Evolutionary conservation across 2,113 vertebrate species (phyloP).

Genomic region (Agelaius tricolor): DNA sequence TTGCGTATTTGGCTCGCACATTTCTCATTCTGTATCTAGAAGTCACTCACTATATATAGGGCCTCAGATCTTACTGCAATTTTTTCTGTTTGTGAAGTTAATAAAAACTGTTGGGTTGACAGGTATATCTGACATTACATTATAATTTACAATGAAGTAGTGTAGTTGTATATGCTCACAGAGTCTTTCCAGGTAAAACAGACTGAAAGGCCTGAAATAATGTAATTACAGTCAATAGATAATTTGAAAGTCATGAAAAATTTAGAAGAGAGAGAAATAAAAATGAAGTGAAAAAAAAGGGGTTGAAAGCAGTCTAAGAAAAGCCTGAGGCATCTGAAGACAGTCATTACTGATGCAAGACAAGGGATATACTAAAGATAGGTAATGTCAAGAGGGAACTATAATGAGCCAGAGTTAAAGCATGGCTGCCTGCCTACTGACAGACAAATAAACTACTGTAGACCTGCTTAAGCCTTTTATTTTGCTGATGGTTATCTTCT

Average conservation of each 20-base stretch:
- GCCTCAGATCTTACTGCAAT: background rate
- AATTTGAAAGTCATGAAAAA: conserved; percentile 33
- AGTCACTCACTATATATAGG: background rate
- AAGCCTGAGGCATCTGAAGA: conserved; percentile 16
- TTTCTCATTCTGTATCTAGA: background rate
- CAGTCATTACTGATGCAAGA: background rate
- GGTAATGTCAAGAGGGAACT: background rate
- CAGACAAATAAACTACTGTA: background rate
- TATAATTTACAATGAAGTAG: background rate
- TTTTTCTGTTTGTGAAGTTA: background rate
- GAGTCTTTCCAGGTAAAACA: background rate
- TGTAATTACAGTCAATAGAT: background rate
- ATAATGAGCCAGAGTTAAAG: background rate
- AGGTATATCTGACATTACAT: background rate
- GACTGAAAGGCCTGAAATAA: background rate
- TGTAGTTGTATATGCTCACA: background rate
- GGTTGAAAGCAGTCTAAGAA: conserved; percentile 23
- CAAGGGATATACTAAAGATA: background rate
- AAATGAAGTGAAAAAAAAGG: background rate
- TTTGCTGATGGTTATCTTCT: background rate
- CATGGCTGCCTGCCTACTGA: background rate
- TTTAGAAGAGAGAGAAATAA: background rate
- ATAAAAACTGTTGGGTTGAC: background rate
- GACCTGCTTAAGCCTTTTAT: background rate
- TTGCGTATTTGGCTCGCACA: background rate